Base-by-base conservation (phyloP, 2,888 invertebrate genomes). In the Meteorus colon region DNA sequence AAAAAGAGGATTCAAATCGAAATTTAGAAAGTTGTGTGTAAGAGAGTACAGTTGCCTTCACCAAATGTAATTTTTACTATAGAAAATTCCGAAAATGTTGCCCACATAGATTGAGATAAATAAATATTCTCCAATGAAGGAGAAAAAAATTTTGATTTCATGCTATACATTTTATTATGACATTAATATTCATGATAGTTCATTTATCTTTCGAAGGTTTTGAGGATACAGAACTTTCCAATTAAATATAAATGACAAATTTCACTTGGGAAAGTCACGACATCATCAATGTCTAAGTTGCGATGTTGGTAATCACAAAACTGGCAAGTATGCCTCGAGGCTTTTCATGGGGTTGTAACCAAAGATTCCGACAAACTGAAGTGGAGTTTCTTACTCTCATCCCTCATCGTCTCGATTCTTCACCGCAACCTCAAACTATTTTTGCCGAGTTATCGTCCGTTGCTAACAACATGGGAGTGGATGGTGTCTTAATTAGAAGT, bases 401-500 rank as follows among this genome's bases (percentile, higher is more conserved):
- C 4, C 10, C 29, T 31, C 31, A 31, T 31, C 62, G 29, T 14
- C 14, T 29, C 29, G 6, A 31, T n/a, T 62, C 29, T 62, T 31
- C 41, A 41, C 41, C 12, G 41, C 41, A 12, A 41, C 12, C 41
- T 41, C 41, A 41, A 41, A 41, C 41, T 41, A 41, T 41, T 62
- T 19, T 62, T 62, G 16, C 29, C 14, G 14, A 14, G 16, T 31
- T 55, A 55, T 55, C 19, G 19, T 24, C 31, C 29, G 8, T 62
- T 16, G 62, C 16, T 31, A 16, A 16, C 31, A 55, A 55, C 55
- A 62, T 41, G 8, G 12, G 41, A 41, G 41, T 41, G 41, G 12
- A 10, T 12, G 2, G 41, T 29, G 6, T 31, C 62, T 62, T 62
- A 62, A 62, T 62, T 62, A 62, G 29, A 62, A 62, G 62, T 62